Percentiles rank a stretch among this genome's conserved stretches.
Evolutionary conservation across 2,888 invertebrate genomes (phyloP).

Genomic region (Sturmia bella): DNA sequence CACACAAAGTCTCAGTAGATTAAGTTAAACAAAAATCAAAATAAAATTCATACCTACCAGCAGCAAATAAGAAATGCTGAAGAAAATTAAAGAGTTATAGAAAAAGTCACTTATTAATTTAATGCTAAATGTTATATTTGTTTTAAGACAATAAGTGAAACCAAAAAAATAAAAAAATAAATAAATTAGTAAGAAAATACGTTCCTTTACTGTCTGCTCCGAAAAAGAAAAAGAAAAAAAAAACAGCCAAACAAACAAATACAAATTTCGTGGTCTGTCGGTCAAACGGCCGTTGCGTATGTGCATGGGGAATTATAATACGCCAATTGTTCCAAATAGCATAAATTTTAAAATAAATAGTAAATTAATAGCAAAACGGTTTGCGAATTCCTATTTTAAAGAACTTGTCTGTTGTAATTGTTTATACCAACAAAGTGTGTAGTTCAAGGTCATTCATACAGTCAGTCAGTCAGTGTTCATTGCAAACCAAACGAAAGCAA

Average conservation of each 20-base stretch:
- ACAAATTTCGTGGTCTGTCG: constrained; percentile 19
- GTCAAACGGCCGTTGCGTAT: constrained; percentile 28
- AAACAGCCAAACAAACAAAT: neutral
- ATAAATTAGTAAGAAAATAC: constrained; percentile 19
- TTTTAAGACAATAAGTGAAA: constrained; percentile 25
- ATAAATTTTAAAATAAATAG: neutral
- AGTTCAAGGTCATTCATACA: constrained; percentile 71
- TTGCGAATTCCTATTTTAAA: constrained; percentile 41
- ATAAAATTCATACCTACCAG: neutral
- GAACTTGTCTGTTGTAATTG: constrained; percentile 29
- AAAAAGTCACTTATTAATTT: constrained; percentile 12
- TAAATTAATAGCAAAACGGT: constrained; percentile 29
- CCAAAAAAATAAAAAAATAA: constrained; percentile 6
- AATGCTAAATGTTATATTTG: constrained; percentile 44
- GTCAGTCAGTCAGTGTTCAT: constrained; percentile 30
- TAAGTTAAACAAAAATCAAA: constrained; percentile 28
- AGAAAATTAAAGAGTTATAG: constrained; percentile 22
- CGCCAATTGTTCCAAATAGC: constrained; percentile 1
- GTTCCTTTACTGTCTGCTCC: constrained; percentile 16
- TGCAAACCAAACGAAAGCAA: neutral
- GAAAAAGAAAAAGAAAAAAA: neutral
- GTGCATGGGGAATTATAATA: constrained; percentile 13
- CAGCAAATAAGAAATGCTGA: constrained; percentile 24
- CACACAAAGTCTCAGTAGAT: constrained; percentile 32
- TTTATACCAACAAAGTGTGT: constrained; percentile 39